Conservation (phyloP, 2,113 vertebrate genomes). For the Myotis yumanensis region DNA sequence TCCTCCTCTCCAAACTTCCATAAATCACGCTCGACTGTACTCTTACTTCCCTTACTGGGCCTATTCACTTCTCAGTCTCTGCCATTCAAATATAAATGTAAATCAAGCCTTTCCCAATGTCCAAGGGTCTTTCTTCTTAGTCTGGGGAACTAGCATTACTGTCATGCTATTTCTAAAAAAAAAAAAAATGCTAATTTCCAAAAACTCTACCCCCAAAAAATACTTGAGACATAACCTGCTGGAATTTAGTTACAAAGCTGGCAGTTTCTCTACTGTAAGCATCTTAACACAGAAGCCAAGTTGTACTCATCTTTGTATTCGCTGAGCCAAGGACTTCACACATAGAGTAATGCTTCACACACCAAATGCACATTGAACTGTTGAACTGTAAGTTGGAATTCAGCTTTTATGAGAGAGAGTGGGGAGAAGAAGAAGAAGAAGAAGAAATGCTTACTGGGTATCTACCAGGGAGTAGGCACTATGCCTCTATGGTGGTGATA, state of each 20-base stretch:
- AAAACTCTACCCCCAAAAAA: not conserved
- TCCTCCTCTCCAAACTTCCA: not conserved
- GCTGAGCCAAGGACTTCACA: not conserved
- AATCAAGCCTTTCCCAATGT: not conserved
- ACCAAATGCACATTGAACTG: not conserved
- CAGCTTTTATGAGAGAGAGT: not conserved
- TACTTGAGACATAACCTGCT: not conserved
- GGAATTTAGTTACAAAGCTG: not conserved
- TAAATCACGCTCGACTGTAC: not conserved
- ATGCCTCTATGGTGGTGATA: not conserved
- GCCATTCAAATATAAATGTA: not conserved
- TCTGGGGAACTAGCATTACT: not conserved
- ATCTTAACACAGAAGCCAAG: not conserved
- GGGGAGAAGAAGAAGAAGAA: not conserved
- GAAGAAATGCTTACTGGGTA: not conserved
- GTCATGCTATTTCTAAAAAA: not conserved
- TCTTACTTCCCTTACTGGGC: not conserved
- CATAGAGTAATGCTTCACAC: not conserved
- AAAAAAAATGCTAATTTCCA: conserved; percentile 39
- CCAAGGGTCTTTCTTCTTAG: not conserved
- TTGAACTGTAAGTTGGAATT: not conserved
- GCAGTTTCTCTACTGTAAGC: not conserved
- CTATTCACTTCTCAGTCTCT: not conserved
- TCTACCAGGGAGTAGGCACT: not conserved
- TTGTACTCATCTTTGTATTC: not conserved